Percentiles rank a stretch among this genome's conserved stretches.
Conservation (phyloP, 2,888 invertebrate genomes). For the Geotrupes spiniger region DNA sequence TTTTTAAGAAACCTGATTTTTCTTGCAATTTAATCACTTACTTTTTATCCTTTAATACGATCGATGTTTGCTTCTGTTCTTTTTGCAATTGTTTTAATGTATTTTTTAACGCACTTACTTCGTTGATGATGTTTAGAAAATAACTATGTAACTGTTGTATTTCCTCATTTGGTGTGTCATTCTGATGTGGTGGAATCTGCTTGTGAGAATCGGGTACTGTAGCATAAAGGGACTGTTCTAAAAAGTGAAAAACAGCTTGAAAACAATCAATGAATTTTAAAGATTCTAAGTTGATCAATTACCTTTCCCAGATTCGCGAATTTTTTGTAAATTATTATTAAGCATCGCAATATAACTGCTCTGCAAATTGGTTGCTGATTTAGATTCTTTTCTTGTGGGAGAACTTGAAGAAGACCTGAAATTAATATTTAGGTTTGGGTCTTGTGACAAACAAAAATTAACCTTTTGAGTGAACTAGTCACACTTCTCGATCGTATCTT, state of each 20-base stretch:
- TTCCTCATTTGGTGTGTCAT: constrained; percentile 18
- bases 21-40: too few species aligned
- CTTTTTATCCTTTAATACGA: constrained; percentile 10
- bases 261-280: too few species aligned
- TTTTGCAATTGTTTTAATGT: constrained; percentile 16
- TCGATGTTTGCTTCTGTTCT: constrained; percentile 5
- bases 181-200: not conserved
- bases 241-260: too few species aligned
- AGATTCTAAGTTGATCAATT: too few species aligned
- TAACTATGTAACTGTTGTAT: constrained; percentile 19
- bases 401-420: constrained; percentile 8
- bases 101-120: constrained; percentile 17
- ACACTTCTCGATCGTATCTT: constrained; percentile 10
- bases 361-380: constrained; percentile 7
- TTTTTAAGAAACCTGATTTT: not conserved
- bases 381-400: not conserved
- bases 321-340: constrained; percentile 15
- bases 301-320: constrained; percentile 7
- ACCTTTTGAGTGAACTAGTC: constrained; percentile 1
- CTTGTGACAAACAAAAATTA: not conserved
- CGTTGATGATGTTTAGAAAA: constrained; percentile 15
- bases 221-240: too few species aligned
- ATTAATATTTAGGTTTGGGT: not conserved
- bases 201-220: too few species aligned
- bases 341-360: constrained; percentile 6